phyloP scores from a whole-genome alignment of 2,888 invertebrate species.

The Anarsia innoxiella region DNA sequence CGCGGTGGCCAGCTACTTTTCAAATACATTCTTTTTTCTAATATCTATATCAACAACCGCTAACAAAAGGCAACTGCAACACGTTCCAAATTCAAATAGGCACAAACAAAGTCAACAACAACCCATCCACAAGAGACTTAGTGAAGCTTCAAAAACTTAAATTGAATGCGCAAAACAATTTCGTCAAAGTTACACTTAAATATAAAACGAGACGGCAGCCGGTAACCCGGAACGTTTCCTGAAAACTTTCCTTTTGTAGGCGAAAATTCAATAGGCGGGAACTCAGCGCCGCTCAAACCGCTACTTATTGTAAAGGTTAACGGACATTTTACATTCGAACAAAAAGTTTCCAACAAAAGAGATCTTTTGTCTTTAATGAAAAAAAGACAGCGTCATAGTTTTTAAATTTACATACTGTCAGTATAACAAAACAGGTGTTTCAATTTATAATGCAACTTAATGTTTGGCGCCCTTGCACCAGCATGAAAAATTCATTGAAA shows the following conservation, averaged over 20 bases:
- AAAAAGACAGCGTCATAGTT: too few species aligned
- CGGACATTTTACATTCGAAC: constrained; percentile 33
- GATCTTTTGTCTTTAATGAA: too few species aligned
- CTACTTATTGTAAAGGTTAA: constrained; percentile 43
- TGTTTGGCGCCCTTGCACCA: too few species aligned
- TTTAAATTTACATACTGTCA: too few species aligned
- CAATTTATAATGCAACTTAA: too few species aligned
- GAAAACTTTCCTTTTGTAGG: constrained; percentile 65
- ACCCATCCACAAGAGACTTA: constrained; percentile 12
- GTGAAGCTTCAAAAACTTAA: constrained; percentile 31
- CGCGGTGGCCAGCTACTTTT: constrained; percentile 50
- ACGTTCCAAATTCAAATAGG: too few species aligned
- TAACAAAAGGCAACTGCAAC: too few species aligned
- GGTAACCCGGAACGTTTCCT: constrained; percentile 60
- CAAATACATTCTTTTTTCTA: neutral
- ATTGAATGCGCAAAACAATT: constrained; percentile 46
- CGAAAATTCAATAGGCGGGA: constrained; percentile 64
- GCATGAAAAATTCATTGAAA: too few species aligned
- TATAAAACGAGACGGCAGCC: constrained; percentile 43
- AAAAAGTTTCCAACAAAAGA: too few species aligned
- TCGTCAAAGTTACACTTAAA: constrained; percentile 56
- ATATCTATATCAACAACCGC: too few species aligned
- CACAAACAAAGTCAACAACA: too few species aligned
- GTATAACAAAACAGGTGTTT: too few species aligned
- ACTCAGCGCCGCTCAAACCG: constrained; percentile 41